Evolutionary conservation across 2,113 vertebrate species (phyloP), one percentile per base, ranked within the genome.

Genomic region (Peromyscus leucopus): DNA sequence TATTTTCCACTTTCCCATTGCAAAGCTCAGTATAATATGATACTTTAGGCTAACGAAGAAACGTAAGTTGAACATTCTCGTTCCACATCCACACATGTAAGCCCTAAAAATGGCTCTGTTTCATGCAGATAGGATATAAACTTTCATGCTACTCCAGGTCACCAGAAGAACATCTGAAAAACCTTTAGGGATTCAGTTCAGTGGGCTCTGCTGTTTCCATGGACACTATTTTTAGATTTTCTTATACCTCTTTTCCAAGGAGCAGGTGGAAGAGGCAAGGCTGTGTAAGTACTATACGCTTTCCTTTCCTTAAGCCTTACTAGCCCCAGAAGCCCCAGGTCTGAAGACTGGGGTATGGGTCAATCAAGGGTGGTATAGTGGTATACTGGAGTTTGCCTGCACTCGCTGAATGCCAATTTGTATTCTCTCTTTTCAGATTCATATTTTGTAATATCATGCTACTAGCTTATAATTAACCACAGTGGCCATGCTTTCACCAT

Each of bases 11-110:
- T 82, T 96, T 84, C 31, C 26, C 26, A 75, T n/a, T 26, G 87
- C 13, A 76, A 59, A 94, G 31, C 26, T 83, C 57, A 57, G 59
- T 79, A 48, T 75, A 61, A 61, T 84, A 82, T 46, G 15, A 13
- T 72, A 93, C 92, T 95, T 17, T 51, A 93, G 71, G 42, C 28
- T 76, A 24, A 91, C 86, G 83, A 96, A 91, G 31, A 91, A 95
- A 93, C 42, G 72, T 42, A n/a, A 51, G 88, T 59, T 93, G 89
- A 93, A 76, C 82, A 67, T 76, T 91, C 79, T 33, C 15, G 83
- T 78, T 92, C 26, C 72, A 15, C 12, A 59, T 96, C 26, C 55
- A 69, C 42, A 67, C 57, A 48, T 69, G 13, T 24, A 42, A n/a
- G 12, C 9, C 71, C 57, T 80, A 76, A 95, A 94, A 16, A 31